A percentile compares a stretch with the other conserved stretches of the same genome.
These are phyloP conservation scores for Graphium colonna DNA, from an alignment of 2,888 invertebrate genomes.

Conservation along the genomic window DNA sequence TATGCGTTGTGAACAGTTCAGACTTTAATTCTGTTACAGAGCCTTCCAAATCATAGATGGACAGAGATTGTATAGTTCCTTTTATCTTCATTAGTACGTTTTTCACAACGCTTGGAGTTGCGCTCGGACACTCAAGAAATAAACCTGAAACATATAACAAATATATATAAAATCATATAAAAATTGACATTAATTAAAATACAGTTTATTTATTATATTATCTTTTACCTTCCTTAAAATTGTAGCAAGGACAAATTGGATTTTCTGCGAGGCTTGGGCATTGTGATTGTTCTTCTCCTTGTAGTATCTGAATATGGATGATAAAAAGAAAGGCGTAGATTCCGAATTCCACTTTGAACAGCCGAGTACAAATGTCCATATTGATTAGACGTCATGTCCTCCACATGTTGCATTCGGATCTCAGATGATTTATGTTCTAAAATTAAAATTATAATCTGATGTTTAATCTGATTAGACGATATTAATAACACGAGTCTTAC, in stretches of 20 bases:
- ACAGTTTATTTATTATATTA: neutral
- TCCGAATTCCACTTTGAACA: conserved; percentile 65
- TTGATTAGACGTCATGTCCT: conserved; percentile 64
- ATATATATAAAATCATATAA: no score
- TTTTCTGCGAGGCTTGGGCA: conserved; percentile 88
- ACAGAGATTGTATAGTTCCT: conserved; percentile 89
- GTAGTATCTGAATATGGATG: conserved; percentile 73
- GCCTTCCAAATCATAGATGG: conserved; percentile 92
- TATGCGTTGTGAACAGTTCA: conserved; percentile 86
- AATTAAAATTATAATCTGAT: conserved; percentile 18
- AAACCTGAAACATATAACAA: conserved; percentile 82
- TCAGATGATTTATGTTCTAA: conserved; percentile 32
- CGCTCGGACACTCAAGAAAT: conserved; percentile 93
- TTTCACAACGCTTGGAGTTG: conserved; percentile 86
- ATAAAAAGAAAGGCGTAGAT: conserved; percentile 78
- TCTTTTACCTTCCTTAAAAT: conserved; percentile 89
- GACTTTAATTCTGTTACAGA: conserved; percentile 87
- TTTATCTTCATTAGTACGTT: conserved; percentile 85
- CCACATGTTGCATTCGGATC: conserved; percentile 65
- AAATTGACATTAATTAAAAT: neutral
- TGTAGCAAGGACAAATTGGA: conserved; percentile 94
- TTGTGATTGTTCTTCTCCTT: conserved; percentile 77
- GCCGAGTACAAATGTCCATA: conserved; percentile 64
- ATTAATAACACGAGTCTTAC: no score
- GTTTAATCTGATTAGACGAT: no score